A percentile compares a stretch with the other conserved stretches of the same genome.
phyloP scores from a whole-genome alignment of 2,113 vertebrate species.

The Pogona vitticeps region DNA sequence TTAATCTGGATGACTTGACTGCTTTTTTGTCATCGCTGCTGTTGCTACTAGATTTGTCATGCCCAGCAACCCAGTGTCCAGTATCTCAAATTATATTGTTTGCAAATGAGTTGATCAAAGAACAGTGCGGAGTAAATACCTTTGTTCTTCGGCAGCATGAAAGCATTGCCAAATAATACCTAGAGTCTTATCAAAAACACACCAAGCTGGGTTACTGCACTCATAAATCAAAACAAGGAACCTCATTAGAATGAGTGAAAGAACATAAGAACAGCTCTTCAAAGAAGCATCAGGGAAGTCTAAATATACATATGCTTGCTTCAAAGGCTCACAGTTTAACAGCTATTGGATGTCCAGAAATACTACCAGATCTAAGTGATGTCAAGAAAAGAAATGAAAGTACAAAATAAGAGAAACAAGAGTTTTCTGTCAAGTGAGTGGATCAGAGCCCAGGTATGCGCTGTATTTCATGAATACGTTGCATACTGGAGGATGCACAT shows the following conservation, averaged over 20 bases:
- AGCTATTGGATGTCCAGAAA: conserved; percentile 40
- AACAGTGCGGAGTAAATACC: background rate
- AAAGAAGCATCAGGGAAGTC: conserved; percentile 28
- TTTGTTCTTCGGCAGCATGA: conserved; percentile 15
- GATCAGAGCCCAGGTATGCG: background rate
- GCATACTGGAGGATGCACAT: background rate
- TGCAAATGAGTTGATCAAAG: conserved; percentile 19
- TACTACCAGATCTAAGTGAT: conserved; percentile 22
- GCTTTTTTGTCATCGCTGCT: background rate
- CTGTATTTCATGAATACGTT: background rate
- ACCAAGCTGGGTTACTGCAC: background rate
- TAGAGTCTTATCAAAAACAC: conserved; percentile 3
- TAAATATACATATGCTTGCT: conserved; percentile 30
- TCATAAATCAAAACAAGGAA: conserved; percentile 18
- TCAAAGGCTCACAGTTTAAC: conserved; percentile 35
- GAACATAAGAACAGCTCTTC: conserved; percentile 16
- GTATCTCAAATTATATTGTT: background rate
- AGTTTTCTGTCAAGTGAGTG: background rate
- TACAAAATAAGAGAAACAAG: background rate
- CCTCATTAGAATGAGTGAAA: conserved; percentile 30
- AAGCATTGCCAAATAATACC: conserved; percentile 9
- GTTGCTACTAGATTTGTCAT: background rate
- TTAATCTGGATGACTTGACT: background rate
- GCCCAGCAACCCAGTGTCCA: background rate
- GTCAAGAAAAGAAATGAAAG: conserved; percentile 5